phyloP scores from a whole-genome alignment of 2,888 invertebrate genomes.

The Cotesia congregata region DNA sequence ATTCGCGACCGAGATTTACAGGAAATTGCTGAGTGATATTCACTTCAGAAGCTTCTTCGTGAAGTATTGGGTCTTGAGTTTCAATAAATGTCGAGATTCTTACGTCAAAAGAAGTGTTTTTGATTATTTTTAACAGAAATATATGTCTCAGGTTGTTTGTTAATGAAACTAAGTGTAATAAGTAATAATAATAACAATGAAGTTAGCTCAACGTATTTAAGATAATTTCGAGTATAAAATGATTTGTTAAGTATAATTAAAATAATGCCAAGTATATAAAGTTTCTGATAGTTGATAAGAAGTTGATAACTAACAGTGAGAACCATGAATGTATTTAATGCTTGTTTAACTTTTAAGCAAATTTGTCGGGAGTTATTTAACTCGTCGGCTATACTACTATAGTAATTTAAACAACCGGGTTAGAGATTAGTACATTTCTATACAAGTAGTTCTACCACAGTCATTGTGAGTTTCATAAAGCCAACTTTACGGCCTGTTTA shows the following conservation, averaged over 20 bases:
- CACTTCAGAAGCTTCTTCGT: too few species aligned
- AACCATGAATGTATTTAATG: conserved; percentile 25
- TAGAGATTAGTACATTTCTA: conserved; percentile 1
- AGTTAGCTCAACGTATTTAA: neutral
- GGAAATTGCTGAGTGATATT: too few species aligned
- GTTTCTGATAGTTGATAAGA: neutral
- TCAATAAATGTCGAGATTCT: too few species aligned
- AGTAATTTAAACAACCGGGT: neutral
- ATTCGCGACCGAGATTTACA: too few species aligned
- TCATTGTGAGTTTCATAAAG: neutral
- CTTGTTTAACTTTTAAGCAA: conserved; percentile 21
- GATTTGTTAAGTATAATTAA: conserved; percentile 21
- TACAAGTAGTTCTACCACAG: neutral
- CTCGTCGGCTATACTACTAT: conserved; percentile 7
- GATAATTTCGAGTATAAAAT: neutral
- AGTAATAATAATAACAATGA: neutral
- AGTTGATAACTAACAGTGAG: conserved; percentile 25
- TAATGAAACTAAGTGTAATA: neutral
- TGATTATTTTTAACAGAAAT: too few species aligned
- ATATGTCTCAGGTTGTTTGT: neutral
- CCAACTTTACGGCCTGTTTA: neutral
- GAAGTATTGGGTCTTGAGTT: too few species aligned
- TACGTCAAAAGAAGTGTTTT: too few species aligned
- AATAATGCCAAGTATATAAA: conserved; percentile 9
- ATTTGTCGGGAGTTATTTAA: conserved; percentile 21